Conservation (phyloP, 2,888 invertebrate species). For the Tetanocera ferruginea region DNA sequence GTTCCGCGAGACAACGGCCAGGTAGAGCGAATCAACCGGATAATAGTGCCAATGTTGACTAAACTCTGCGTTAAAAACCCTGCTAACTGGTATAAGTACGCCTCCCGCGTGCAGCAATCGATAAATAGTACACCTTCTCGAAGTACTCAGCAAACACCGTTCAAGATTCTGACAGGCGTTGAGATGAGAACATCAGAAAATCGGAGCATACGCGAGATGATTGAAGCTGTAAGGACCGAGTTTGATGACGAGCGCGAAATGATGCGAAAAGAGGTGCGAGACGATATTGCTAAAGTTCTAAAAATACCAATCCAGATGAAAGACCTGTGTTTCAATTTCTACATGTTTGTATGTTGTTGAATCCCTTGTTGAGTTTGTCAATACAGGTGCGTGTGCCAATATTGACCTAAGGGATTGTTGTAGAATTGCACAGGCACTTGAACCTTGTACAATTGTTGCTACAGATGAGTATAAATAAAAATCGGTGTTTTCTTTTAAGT, state of each 20-base stretch:
- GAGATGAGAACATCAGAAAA: constrained; percentile 28
- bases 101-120: constrained; percentile 51
- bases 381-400: no score
- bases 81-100: constrained; percentile 55
- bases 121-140: constrained; percentile 55
- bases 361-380: no score
- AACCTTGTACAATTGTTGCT: no score
- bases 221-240: constrained; percentile 28
- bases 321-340: no score
- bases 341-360: no score
- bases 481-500: no score
- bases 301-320: no score
- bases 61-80: constrained; percentile 55
- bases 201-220: constrained; percentile 14
- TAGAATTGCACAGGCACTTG: no score
- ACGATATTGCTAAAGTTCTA: constrained; percentile 43
- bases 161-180: constrained; percentile 39
- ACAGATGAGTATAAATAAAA: no score
- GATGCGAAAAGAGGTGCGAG: constrained; percentile 32
- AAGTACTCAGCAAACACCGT: constrained; percentile 42
- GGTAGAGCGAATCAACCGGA: constrained; percentile 60
- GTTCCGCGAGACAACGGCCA: constrained; percentile 65
- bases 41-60: constrained; percentile 55
- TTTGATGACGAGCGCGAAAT: constrained; percentile 22
- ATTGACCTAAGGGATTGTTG: no score